These are phyloP conservation scores for Bucco capensis DNA, from an alignment of 2,113 vertebrate species.

Conservation along the genomic window DNA sequence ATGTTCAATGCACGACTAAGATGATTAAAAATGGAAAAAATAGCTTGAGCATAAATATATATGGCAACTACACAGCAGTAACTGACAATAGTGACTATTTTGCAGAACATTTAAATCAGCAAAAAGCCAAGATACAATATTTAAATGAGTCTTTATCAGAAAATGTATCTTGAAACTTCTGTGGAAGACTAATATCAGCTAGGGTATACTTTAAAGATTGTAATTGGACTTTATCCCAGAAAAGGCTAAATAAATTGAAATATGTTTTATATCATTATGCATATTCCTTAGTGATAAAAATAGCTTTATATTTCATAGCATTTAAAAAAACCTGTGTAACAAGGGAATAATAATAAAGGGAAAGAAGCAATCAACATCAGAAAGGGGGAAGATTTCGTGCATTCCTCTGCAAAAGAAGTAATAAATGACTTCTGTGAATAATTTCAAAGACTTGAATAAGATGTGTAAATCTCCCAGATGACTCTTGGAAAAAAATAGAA, in stretches of 20 bases:
- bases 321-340: constrained; percentile 43
- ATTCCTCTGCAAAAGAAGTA: constrained; percentile 51
- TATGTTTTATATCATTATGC: constrained; percentile 67
- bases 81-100: constrained; percentile 16
- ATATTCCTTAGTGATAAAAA: constrained; percentile 69
- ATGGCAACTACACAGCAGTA: neutral
- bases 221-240: constrained; percentile 69
- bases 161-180: constrained; percentile 56
- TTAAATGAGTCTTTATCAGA: constrained; percentile 62
- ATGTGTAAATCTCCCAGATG: constrained; percentile 24
- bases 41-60: neutral
- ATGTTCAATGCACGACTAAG: neutral
- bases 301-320: constrained; percentile 50
- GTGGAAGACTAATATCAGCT: constrained; percentile 37
- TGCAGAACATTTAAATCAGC: constrained; percentile 38
- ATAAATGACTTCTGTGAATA: constrained; percentile 59
- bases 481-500: constrained; percentile 4
- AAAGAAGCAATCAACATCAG: constrained; percentile 63
- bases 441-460: constrained; percentile 65
- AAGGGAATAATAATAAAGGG: constrained; percentile 56
- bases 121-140: constrained; percentile 9
- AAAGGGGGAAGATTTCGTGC: constrained; percentile 39
- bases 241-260: constrained; percentile 71
- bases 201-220: constrained; percentile 58
- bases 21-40: constrained; percentile 21